These are phyloP conservation scores for Ptilonorhynchus violaceus DNA, from an alignment of 2,113 vertebrate species.

Conservation along the genomic window DNA sequence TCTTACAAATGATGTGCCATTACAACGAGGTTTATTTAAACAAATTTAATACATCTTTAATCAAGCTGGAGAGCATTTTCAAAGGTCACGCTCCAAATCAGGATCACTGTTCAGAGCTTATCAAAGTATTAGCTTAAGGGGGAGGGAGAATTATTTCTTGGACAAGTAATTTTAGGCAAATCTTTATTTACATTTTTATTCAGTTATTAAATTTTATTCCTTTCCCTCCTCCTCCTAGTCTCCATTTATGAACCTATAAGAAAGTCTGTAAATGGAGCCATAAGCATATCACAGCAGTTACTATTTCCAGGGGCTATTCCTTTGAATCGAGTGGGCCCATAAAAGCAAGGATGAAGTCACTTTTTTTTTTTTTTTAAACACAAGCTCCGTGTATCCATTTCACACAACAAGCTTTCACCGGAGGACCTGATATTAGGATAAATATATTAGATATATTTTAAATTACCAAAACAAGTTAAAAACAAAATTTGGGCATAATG, in stretches of 20 bases:
- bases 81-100: constrained; percentile 99
- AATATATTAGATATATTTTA: neutral
- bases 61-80: constrained; percentile 97
- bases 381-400: neutral
- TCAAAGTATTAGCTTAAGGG: constrained; percentile 95
- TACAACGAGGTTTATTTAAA: constrained; percentile 99
- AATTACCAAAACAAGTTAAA: constrained; percentile 29
- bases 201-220: constrained; percentile 99
- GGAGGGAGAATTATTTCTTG: constrained; percentile 95
- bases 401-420: neutral
- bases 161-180: constrained; percentile 98
- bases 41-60: constrained; percentile 99
- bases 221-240: constrained; percentile 79
- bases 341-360: constrained; percentile 57
- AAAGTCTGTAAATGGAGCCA: constrained; percentile 81
- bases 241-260: constrained; percentile 91
- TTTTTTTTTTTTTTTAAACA: neutral
- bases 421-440: neutral
- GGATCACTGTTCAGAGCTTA: constrained; percentile 89
- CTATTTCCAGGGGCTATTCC: constrained; percentile 74
- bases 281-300: constrained; percentile 77
- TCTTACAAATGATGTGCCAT: constrained; percentile 99
- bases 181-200: constrained; percentile 99
- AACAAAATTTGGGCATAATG: neutral
- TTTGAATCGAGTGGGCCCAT: constrained; percentile 72